Percentiles rank a stretch among this genome's conserved stretches.
phyloP scores from a whole-genome alignment of 2,888 invertebrate genomes.

The Spodoptera picta region DNA sequence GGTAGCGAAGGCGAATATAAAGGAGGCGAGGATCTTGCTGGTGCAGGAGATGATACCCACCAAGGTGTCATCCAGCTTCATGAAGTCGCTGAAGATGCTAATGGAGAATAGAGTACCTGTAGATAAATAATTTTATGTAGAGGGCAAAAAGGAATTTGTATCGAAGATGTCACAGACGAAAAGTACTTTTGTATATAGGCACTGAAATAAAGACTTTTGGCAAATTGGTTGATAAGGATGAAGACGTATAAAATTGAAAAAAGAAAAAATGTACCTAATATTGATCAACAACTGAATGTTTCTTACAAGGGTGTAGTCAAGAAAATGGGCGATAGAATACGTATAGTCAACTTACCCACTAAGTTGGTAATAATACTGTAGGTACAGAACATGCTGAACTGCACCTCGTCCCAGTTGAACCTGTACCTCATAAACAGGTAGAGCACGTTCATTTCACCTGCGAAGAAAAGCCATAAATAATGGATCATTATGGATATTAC shows the following conservation, averaged over 20 bases:
- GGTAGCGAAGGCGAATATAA: constrained; percentile 94
- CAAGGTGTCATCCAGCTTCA: constrained; percentile 94
- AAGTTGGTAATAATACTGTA: constrained; percentile 82
- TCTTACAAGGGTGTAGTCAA: no score
- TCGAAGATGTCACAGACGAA: no score
- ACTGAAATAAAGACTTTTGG: no score
- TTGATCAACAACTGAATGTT: no score
- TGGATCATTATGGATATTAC: no score
- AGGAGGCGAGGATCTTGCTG: constrained; percentile 94
- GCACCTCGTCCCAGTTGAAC: constrained; percentile 73
- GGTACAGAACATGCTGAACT: constrained; percentile 84
- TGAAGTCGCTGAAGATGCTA: constrained; percentile 93
- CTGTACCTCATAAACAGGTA: constrained; percentile 68
- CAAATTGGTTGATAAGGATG: no score
- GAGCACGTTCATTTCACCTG: constrained; percentile 80
- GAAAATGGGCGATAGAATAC: no score
- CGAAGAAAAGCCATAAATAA: background rate
- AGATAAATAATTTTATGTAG: constrained; percentile 16
- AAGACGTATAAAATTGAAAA: no score
- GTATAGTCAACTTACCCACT: constrained; percentile 70
- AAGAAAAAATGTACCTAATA: no score
- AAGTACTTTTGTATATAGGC: no score
- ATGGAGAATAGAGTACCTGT: constrained; percentile 94
- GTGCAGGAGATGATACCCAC: constrained; percentile 95
- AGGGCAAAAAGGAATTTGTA: no score